Conservation (phyloP, 2,888 invertebrate genomes). For the Thumatha senex region DNA sequence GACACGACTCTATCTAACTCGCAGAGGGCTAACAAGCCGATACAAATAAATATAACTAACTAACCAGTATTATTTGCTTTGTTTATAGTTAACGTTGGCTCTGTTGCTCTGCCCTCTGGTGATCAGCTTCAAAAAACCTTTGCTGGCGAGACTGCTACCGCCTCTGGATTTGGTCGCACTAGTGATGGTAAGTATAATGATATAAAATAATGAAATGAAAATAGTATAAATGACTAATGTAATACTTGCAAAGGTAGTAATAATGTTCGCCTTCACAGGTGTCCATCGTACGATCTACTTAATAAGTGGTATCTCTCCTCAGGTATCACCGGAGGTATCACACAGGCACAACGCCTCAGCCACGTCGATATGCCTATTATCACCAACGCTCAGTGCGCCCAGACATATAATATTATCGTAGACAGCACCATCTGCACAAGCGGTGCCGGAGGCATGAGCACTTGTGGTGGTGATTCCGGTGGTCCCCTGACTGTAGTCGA, state of each 20-base stretch:
- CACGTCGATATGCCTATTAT: conserved; percentile 37
- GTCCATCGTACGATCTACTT: background rate
- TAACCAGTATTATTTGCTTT: too few species aligned
- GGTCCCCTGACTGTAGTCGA: conserved; percentile 46
- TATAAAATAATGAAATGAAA: background rate
- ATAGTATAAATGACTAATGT: too few species aligned
- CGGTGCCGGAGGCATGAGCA: conserved; percentile 36
- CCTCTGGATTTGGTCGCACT: conserved; percentile 50
- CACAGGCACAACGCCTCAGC: background rate
- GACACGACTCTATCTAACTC: too few species aligned
- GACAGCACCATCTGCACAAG: conserved; percentile 53
- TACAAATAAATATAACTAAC: too few species aligned
- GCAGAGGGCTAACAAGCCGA: too few species aligned
- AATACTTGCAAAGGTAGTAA: too few species aligned
- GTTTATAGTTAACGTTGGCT: conserved; percentile 36
- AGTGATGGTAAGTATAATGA: conserved; percentile 35
- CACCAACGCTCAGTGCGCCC: conserved; percentile 41
- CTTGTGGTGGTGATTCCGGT: conserved; percentile 63
- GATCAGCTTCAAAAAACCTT: conserved; percentile 34
- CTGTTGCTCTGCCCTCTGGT: conserved; percentile 42
- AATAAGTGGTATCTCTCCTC: background rate
- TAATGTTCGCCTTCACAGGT: too few species aligned
- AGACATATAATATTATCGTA: conserved; percentile 38
- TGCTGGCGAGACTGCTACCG: conserved; percentile 32
- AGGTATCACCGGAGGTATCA: background rate